Conservation (phyloP, 2,113 vertebrate species). For the Pterocles orientalis region DNA sequence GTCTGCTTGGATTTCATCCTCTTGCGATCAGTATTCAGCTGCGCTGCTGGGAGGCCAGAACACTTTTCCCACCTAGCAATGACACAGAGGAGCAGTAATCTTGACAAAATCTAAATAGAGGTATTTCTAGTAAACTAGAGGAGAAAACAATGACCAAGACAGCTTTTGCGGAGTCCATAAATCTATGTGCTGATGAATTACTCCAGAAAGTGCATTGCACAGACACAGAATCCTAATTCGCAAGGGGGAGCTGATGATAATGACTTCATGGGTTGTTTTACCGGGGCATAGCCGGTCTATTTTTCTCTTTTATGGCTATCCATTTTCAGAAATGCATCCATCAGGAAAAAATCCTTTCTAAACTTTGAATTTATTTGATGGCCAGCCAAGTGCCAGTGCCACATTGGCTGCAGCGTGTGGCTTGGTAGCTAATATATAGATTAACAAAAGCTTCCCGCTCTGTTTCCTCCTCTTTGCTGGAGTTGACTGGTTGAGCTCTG, state of each 20-base stretch:
- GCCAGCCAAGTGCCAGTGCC: slow-evolving; percentile 2
- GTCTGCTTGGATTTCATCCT: neutral
- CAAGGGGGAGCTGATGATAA: neutral
- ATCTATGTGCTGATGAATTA: slow-evolving; percentile 34
- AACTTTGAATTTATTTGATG: neutral
- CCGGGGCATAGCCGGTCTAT: neutral
- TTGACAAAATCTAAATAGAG: slow-evolving; percentile 47
- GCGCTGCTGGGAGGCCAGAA: neutral
- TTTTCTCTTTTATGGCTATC: slow-evolving; percentile 50
- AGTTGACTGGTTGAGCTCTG: neutral
- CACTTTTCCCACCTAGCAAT: neutral
- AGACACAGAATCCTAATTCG: slow-evolving; percentile 19
- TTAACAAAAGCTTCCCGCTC: neutral
- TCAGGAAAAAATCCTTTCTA: slow-evolving; percentile 5
- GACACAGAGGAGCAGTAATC: neutral
- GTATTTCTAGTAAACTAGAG: slow-evolving; percentile 32
- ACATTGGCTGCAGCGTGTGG: neutral
- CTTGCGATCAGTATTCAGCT: neutral
- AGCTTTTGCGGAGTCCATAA: slow-evolving; percentile 23
- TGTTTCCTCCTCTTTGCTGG: neutral
- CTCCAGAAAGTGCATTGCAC: neutral
- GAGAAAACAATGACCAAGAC: slow-evolving; percentile 9
- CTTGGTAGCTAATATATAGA: neutral
- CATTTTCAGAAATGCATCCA: slow-evolving; percentile 17
- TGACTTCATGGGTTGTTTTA: slow-evolving; percentile 45